A percentile compares a stretch with the other conserved stretches of the same genome.
Evolutionary conservation across 2,113 vertebrate genomes (phyloP).

Genomic region (Trogon melanurus): DNA sequence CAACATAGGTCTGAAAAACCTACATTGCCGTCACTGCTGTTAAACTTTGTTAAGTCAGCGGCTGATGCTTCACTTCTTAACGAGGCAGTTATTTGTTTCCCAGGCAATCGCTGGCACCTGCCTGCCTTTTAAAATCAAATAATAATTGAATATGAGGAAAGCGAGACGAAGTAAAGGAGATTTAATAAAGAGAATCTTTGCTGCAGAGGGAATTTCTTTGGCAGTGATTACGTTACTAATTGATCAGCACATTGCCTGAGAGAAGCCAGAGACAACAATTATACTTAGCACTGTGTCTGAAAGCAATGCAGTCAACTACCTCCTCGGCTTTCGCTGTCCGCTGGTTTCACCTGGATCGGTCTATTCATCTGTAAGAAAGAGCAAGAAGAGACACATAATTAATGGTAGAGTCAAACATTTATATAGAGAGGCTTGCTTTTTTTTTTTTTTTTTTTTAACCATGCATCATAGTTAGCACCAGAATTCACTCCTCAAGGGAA

Average conservation of each 20-base stretch:
- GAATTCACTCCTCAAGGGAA: neutral
- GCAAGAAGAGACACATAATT: conserved; percentile 33
- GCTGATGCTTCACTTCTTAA: conserved; percentile 57
- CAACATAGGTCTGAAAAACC: neutral
- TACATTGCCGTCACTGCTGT: neutral
- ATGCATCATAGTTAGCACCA: neutral
- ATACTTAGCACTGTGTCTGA: conserved; percentile 66
- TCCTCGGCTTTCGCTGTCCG: conserved; percentile 99
- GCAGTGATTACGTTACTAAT: conserved; percentile 75
- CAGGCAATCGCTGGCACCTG: conserved; percentile 64
- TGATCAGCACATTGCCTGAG: conserved; percentile 70
- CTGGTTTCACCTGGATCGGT: conserved; percentile 99
- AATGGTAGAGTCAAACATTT: neutral
- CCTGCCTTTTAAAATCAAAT: conserved; percentile 78
- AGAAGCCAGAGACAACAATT: conserved; percentile 72
- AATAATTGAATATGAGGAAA: conserved; percentile 77
- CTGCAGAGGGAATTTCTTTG: conserved; percentile 69
- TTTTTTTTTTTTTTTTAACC: neutral
- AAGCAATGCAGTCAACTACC: conserved; percentile 89
- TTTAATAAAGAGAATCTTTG: conserved; percentile 75
- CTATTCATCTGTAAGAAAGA: conserved; percentile 93
- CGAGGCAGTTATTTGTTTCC: conserved; percentile 74
- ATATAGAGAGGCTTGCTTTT: neutral
- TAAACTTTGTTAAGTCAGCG: conserved; percentile 63
- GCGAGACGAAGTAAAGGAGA: conserved; percentile 65